Evolutionary conservation across 2,113 vertebrate species (phyloP).

Genomic region (Anolis carolinensis): DNA sequence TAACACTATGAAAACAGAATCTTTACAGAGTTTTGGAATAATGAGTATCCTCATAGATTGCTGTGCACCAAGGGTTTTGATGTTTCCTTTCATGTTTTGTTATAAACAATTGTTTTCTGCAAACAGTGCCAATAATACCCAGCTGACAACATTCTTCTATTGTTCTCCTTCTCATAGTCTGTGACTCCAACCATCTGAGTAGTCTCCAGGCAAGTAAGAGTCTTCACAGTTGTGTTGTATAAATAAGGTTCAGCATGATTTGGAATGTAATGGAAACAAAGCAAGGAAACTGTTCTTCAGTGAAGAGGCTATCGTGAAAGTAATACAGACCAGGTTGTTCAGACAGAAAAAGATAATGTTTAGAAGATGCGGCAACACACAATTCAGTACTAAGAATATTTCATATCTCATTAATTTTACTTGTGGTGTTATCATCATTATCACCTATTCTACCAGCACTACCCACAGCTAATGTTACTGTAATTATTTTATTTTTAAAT

Average conservation of each 20-base stretch:
- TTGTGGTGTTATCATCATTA: not conserved
- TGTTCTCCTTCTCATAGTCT: conserved; percentile 9
- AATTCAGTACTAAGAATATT: not conserved
- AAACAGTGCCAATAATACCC: not conserved
- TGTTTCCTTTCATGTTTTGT: conserved; percentile 17
- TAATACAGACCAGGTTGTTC: not conserved
- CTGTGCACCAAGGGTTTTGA: not conserved
- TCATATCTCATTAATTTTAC: not conserved
- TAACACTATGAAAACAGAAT: not conserved
- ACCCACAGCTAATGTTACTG: not conserved
- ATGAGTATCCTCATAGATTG: not conserved
- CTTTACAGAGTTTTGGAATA: not conserved
- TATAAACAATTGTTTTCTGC: not conserved
- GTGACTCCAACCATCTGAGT: conserved; percentile 26
- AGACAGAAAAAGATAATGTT: not conserved
- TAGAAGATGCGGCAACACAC: not conserved
- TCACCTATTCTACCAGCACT: not conserved
- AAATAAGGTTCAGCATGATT: conserved; percentile 8
- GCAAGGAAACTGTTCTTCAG: not conserved
- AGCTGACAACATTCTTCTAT: not conserved
- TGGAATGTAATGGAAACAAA: not conserved
- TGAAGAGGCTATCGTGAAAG: not conserved
- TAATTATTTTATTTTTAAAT: not conserved
- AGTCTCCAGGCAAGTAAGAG: conserved; percentile 9
- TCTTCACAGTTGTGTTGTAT: conserved; percentile 16